Evolutionary conservation across 2,797 vertebrate genomes (phyloP).

Genomic region (Acrossocheilus fasciatus): DNA sequence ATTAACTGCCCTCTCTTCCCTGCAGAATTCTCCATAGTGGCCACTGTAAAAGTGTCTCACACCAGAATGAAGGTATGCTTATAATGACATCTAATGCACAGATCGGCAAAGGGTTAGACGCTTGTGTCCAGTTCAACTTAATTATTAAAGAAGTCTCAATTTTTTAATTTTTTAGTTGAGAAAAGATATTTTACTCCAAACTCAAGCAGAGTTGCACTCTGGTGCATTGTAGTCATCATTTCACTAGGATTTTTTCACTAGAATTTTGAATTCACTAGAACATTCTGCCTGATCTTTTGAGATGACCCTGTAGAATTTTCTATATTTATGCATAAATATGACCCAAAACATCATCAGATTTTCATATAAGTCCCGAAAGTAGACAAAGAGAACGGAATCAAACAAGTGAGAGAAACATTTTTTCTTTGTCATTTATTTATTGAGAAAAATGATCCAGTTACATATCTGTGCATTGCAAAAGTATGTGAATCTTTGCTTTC

Average conservation of each 20-base stretch:
- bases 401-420: too few species aligned
- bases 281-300: too few species aligned
- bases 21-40: slow-evolving; percentile 87
- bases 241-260: background rate
- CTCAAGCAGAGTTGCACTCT: background rate
- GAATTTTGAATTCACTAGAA: background rate
- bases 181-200: background rate
- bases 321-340: too few species aligned
- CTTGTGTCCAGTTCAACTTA: background rate
- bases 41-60: slow-evolving; percentile 79
- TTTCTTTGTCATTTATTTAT: too few species aligned
- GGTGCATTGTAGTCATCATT: too few species aligned
- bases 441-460: too few species aligned
- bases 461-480: too few species aligned
- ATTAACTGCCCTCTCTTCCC: slow-evolving; percentile 86
- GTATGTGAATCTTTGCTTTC: too few species aligned
- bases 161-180: background rate
- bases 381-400: too few species aligned
- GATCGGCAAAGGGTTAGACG: background rate
- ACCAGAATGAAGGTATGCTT: slow-evolving; percentile 77
- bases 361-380: too few species aligned
- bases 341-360: too few species aligned
- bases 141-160: background rate
- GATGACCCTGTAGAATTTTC: too few species aligned
- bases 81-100: background rate